phyloP scores from a whole-genome alignment of 2,113 vertebrate species.

The Butorides virescens region DNA sequence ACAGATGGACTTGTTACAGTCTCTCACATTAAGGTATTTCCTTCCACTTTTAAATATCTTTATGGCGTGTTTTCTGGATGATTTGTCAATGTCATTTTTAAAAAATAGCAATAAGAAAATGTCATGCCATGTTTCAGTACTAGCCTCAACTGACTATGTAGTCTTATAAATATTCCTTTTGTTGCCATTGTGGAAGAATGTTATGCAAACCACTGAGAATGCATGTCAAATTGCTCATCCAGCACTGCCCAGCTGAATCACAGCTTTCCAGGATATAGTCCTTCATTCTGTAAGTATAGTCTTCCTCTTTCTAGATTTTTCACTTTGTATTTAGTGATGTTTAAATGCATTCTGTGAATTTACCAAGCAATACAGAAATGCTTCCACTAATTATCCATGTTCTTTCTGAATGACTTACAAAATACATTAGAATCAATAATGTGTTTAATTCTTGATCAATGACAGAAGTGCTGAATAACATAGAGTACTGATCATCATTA shows the following conservation, averaged over 20 bases:
- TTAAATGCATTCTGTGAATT: not conserved
- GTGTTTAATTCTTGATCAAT: not conserved
- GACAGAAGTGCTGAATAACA: not conserved
- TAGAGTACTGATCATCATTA: not conserved
- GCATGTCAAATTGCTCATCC: not conserved
- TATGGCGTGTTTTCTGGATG: not conserved
- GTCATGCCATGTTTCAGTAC: not conserved
- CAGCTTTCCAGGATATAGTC: not conserved
- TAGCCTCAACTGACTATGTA: not conserved
- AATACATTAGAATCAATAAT: not conserved
- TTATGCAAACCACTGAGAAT: not conserved
- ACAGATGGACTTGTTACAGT: not conserved
- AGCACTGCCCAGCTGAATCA: not conserved
- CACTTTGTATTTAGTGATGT: not conserved
- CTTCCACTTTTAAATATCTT: not conserved
- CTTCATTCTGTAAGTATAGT: not conserved
- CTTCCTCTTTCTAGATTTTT: not conserved
- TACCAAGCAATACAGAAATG: not conserved
- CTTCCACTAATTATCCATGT: not conserved
- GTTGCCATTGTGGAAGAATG: not conserved
- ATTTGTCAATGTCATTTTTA: not conserved
- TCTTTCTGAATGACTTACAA: not conserved
- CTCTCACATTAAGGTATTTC: not conserved
- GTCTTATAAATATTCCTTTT: not conserved
- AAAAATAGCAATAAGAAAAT: not conserved